These are phyloP conservation scores for Cisticola juncidis DNA, from an alignment of 2,113 vertebrate genomes.

Conservation along the genomic window DNA sequence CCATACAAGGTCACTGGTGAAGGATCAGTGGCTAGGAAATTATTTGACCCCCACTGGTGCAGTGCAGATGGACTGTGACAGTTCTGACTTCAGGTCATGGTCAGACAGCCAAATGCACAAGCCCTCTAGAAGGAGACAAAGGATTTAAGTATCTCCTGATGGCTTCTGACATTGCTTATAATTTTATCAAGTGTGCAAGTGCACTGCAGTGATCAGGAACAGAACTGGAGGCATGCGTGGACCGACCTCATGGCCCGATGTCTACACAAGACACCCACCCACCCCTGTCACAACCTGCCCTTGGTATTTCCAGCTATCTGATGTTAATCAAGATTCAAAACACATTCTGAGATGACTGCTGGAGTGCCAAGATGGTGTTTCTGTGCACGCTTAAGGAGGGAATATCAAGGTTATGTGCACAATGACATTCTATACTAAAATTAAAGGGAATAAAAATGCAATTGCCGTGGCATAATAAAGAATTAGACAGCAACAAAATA, in stretches of 20 bases:
- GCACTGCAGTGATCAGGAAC: not conserved
- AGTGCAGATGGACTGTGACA: not conserved
- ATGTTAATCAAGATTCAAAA: not conserved
- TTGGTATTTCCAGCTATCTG: not conserved
- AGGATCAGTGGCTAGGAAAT: not conserved
- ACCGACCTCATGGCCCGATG: accelerated
- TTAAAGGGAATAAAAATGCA: not conserved
- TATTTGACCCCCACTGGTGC: not conserved
- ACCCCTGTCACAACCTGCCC: not conserved
- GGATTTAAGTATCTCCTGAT: not conserved
- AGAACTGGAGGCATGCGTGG: accelerated
- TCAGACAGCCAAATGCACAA: not conserved
- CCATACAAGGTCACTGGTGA: not conserved
- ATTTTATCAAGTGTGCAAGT: not conserved
- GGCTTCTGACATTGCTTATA: not conserved
- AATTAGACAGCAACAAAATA: not conserved
- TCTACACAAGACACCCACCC: not conserved
- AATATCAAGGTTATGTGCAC: not conserved
- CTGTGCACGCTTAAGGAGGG: not conserved
- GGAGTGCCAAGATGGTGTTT: not conserved
- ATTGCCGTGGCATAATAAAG: not conserved
- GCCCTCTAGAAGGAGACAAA: not conserved
- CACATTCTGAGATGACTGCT: not conserved
- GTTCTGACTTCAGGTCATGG: not conserved
- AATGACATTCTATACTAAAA: not conserved